Conservation (phyloP, 2,797 vertebrate genomes). For the Lycodopsis pacificus region DNA sequence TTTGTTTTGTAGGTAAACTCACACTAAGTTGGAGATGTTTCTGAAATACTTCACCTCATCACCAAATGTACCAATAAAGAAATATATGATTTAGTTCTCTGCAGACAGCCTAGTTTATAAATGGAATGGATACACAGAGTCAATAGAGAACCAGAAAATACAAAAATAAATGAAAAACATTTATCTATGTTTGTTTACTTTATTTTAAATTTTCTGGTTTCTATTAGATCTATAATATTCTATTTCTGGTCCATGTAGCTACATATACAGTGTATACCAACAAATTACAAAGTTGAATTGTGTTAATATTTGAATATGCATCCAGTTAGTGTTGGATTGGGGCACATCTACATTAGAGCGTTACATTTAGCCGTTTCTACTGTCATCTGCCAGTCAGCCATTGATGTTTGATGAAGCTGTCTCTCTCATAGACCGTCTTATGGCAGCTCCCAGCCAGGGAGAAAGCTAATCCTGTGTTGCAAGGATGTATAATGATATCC, state of each 20-base stretch:
- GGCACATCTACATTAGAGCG: conserved; percentile 14
- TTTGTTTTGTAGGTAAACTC: neutral
- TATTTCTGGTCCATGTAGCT: neutral
- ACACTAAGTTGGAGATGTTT: neutral
- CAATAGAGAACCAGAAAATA: neutral
- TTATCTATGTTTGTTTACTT: neutral
- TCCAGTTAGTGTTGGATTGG: conserved; percentile 5
- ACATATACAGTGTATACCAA: neutral
- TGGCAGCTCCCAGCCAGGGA: conserved; percentile 72
- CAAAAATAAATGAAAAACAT: neutral
- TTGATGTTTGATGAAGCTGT: conserved; percentile 78
- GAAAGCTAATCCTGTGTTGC: conserved; percentile 83
- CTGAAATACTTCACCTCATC: neutral
- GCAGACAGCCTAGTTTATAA: neutral
- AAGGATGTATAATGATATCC: conserved; percentile 85
- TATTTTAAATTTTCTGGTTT: too few species aligned
- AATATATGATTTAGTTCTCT: neutral
- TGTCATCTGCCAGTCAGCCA: conserved; percentile 55
- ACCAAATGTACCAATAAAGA: neutral
- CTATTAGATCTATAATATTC: too few species aligned
- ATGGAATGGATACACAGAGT: neutral
- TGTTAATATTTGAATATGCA: neutral
- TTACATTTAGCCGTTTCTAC: conserved; percentile 19
- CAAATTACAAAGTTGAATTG: neutral
- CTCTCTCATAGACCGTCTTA: conserved; percentile 58